Conservation (phyloP, 2,113 vertebrate genomes). For the Cygnus buccinator region DNA sequence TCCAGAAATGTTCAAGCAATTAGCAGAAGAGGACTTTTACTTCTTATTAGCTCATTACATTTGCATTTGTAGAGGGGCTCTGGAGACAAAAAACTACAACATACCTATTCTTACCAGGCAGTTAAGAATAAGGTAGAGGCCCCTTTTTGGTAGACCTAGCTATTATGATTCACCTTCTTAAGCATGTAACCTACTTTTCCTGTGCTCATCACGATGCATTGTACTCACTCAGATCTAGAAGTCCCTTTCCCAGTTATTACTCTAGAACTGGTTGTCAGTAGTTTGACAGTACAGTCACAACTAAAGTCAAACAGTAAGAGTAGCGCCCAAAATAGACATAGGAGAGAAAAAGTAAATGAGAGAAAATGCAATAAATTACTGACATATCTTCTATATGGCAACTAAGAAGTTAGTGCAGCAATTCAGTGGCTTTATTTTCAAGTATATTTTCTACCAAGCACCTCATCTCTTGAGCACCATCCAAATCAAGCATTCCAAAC, state of each 20-base stretch:
- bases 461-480: neutral
- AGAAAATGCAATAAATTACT: neutral
- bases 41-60: neutral
- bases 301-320: neutral
- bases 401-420: neutral
- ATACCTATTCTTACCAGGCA: neutral
- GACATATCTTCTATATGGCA: neutral
- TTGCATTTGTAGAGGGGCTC: neutral
- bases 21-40: neutral
- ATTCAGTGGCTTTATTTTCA: neutral
- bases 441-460: neutral
- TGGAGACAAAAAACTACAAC: neutral
- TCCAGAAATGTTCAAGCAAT: neutral
- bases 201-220: neutral
- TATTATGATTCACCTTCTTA: neutral
- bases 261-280: neutral
- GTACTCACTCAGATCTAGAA: neutral
- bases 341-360: neutral
- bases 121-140: neutral
- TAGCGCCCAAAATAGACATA: neutral
- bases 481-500: neutral
- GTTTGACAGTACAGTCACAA: neutral
- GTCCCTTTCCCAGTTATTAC: neutral
- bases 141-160: neutral
- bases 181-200: neutral